A percentile compares a stretch with the other conserved stretches of the same genome.
Evolutionary conservation across 2,888 invertebrate species (phyloP).

Genomic region (Eupithecia insigniata): DNA sequence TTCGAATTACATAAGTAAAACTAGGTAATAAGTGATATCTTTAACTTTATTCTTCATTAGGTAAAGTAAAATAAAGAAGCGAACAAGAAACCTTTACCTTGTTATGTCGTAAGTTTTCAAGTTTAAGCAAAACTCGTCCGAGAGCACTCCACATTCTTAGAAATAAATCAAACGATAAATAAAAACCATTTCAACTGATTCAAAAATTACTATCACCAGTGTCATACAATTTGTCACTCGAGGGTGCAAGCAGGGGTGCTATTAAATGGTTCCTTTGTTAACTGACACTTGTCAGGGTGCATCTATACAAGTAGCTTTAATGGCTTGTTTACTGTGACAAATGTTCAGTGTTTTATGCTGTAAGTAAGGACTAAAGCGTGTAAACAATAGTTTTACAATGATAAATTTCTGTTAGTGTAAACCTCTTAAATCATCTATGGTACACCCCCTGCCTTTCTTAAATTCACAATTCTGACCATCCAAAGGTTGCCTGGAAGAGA

Average conservation of each 20-base stretch:
- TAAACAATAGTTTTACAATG: constrained; percentile 3
- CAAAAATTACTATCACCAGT: constrained; percentile 21
- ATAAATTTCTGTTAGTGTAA: neutral
- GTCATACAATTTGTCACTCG: constrained; percentile 65
- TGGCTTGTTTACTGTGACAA: constrained; percentile 77
- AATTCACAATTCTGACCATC: no score
- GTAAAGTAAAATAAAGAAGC: no score
- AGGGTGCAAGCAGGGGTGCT: constrained; percentile 55
- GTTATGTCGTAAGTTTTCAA: no score
- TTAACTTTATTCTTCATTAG: no score
- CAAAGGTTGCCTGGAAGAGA: no score
- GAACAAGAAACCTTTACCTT: no score
- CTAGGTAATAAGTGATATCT: no score
- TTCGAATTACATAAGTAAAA: no score
- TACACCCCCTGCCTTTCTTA: no score
- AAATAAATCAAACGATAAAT: constrained; percentile 29
- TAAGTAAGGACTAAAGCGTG: constrained; percentile 1
- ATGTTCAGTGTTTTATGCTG: constrained; percentile 51
- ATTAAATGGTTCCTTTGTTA: constrained; percentile 68
- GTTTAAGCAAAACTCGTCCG: no score
- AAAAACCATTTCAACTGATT: constrained; percentile 28
- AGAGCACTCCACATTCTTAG: neutral
- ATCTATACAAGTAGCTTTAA: constrained; percentile 60
- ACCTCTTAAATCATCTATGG: no score
- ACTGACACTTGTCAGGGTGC: constrained; percentile 72